Evolutionary conservation across 2,113 vertebrate genomes (phyloP).

Genomic region (Psilopsiagon aurifrons): DNA sequence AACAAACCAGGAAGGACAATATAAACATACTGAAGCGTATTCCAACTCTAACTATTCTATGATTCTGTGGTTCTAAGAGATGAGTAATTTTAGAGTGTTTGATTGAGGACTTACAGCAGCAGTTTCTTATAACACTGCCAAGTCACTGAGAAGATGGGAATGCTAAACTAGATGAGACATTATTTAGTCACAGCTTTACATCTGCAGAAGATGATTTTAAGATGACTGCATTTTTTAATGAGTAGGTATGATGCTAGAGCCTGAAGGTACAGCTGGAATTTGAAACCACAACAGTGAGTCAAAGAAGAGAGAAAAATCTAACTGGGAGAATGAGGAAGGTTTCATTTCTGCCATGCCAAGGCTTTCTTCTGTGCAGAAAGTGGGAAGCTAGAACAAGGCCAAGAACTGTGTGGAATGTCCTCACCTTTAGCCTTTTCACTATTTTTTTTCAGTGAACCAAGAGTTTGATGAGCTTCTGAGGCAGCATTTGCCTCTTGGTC

Average conservation of each 20-base stretch:
- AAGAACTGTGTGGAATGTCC: neutral
- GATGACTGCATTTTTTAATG: neutral
- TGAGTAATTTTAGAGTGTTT: neutral
- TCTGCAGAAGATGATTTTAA: neutral
- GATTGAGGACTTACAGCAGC: neutral
- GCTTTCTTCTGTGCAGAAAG: neutral
- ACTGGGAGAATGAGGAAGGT: neutral
- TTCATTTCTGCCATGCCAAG: neutral
- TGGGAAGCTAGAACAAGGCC: neutral
- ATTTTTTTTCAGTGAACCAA: neutral
- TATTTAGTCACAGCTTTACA: conserved; percentile 11
- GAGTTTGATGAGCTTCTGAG: neutral
- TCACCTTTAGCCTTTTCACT: neutral
- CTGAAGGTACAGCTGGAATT: neutral
- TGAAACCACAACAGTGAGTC: neutral
- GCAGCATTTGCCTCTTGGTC: neutral
- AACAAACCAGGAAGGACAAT: neutral
- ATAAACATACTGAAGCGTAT: neutral
- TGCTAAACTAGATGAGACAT: neutral
- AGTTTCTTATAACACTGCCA: neutral
- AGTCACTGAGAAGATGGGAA: neutral
- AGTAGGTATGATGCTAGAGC: neutral
- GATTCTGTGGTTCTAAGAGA: neutral
- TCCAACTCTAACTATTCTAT: neutral
- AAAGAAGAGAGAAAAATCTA: neutral